Evolutionary conservation across 1,140 invertebrate genomes (phyloP), one percentile per base, ranked within the genome.

Genomic region (Euborellia annulipes): DNA sequence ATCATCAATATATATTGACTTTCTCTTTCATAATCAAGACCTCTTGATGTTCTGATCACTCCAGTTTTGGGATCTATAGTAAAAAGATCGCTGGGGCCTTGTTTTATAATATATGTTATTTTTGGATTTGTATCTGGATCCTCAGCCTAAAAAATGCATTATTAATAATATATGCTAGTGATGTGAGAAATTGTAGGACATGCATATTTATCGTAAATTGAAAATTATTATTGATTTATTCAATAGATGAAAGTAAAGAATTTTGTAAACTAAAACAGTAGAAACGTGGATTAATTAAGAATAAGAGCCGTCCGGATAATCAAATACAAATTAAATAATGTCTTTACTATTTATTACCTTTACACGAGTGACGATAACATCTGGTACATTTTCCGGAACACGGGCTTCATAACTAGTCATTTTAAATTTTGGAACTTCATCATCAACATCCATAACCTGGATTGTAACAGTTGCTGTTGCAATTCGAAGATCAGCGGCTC

Each of bases 401-500:
- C 67, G 71, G 2, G 79, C 77, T 56, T 81, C 76, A 51, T 92
- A 89, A 2, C 71, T 61, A 0, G 71, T 65, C 48, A 78, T 71
- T 50, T 69, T 71, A 59, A 94, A 94, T 7, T 79, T 66, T 0
- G 90, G 90, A 18, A 80, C 63, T 61, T 93, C 87, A 60, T 92
- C 87, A 20, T 85, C 77, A 1, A 82, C 63, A 60, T 96, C 90
- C 19, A 74, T 62, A n/a, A 79, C 73, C 48, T 73, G 64, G 1
- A 96, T 77, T 0, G 81, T 82, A 0, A 93, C 86, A 3, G 82
- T 85, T 0, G 87, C 85, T 0, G 86, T 91, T 0, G 85, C 83
- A 41, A 90, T 68, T 17, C 82, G 70, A n/a, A 79, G 76, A 66
- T 92, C 85, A 0, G 78, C 71, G 3, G 85, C 89, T 20, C 79